A percentile compares a stretch with the other conserved stretches of the same genome.
phyloP scores from a whole-genome alignment of 2,113 vertebrate genomes.

The Xerus inauris region DNA sequence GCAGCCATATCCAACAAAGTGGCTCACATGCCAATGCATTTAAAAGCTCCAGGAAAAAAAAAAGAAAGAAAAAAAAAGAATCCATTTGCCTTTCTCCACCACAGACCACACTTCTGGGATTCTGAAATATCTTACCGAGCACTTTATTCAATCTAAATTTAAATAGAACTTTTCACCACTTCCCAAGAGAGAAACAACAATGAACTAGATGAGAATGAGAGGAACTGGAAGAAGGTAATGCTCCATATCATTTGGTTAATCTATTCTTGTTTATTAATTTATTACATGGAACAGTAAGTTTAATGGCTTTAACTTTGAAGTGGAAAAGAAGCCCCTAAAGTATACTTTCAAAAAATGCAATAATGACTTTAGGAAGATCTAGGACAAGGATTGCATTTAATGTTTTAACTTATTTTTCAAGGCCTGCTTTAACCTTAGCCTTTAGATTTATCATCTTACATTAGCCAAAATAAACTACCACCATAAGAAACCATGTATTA shows the following conservation, averaged over 20 bases:
- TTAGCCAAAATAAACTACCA: slow-evolving; percentile 75
- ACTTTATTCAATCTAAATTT: slow-evolving; percentile 75
- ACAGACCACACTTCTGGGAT: slow-evolving; percentile 44
- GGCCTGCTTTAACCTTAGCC: slow-evolving; percentile 46
- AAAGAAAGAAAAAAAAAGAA: not conserved
- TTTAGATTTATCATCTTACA: slow-evolving; percentile 65
- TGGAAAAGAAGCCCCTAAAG: slow-evolving; percentile 72
- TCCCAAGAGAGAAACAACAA: slow-evolving; percentile 75
- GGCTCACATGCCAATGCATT: not conserved
- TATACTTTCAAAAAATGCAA: slow-evolving; percentile 75
- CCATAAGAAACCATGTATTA: slow-evolving; percentile 75
- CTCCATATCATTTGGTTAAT: slow-evolving; percentile 67
- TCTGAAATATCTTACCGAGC: slow-evolving; percentile 59
- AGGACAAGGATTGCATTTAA: slow-evolving; percentile 55
- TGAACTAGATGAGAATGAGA: slow-evolving; percentile 62
- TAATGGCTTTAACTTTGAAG: slow-evolving; percentile 83
- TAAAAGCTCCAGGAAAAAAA: not conserved
- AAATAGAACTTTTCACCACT: slow-evolving; percentile 66
- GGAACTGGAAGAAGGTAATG: slow-evolving; percentile 44
- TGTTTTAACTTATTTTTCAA: slow-evolving; percentile 68
- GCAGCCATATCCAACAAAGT: not conserved
- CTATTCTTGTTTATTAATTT: slow-evolving; percentile 83
- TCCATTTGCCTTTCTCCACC: slow-evolving; percentile 6
- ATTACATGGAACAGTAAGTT: slow-evolving; percentile 79
- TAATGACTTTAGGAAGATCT: slow-evolving; percentile 69